Base-by-base conservation (phyloP, 1,140 invertebrate species). In the Lerema accius region DNA sequence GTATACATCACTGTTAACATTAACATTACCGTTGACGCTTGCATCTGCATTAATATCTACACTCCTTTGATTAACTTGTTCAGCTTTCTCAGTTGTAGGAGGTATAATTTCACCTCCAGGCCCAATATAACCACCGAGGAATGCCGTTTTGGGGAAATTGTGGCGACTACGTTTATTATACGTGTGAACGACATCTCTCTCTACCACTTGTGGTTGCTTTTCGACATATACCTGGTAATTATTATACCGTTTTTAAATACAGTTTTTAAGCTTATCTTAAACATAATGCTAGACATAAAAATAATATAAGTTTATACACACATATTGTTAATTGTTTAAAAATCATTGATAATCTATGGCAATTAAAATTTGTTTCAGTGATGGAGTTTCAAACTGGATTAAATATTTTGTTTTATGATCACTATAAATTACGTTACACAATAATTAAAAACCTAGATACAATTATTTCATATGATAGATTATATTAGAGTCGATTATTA, bases 121-220 rank as follows among this genome's bases (percentile, higher is more conserved):
- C 5, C 76, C 82, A 32, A 83, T 63, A 37, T 77, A 86, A 23
- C 86, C 82, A 11, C 82, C 80, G 32, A 88, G 19, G 43, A 70
- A 84, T 0, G 80, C 76, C 0, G 74, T 80, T 64, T 87, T 87
- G 35, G 60, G 78, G 14, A 80, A 67, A 58, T 86, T 78, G 17
- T 79, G 78, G 23, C 65, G 75, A n/a, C 68, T 69, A 14, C 82
- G 84, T 49, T 84, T 84, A 13, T 71, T 69, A 60, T 79, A 74
- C 4, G 66, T 76, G 16, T 76, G 73, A 32, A 79, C 49, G 17
- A 82, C 74, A 37, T 78, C 67, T 45, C 84, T 84, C 45, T 86
- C 73, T 13, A 81, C 49, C 7, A 82, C 60, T 69, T 69, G 63
- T 1, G 76, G 73, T 63, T 69, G 60, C 19, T n/a, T n/a, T n/a